Evolutionary conservation across 1,140 invertebrate species (phyloP), one percentile per base, ranked within the genome.

Genomic region (Drosophila malerkotliana): DNA sequence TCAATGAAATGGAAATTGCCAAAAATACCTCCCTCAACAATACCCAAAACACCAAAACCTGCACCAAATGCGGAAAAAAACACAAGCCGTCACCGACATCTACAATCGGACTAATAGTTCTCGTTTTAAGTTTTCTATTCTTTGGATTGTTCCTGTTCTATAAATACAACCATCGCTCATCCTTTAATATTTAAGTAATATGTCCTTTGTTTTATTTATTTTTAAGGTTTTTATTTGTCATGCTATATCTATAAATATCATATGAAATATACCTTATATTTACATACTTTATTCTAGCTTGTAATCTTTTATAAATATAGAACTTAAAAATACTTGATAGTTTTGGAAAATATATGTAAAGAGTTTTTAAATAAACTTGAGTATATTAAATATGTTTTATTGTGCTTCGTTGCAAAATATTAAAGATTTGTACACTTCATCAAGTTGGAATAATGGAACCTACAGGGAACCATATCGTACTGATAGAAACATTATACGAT

Each of bases 151-250:
- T 66, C 6, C 7, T 52, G 12, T 18, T 26, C 0, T 15, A 67
- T 28, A 53, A 53, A 41, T 66, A 44, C 3, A 66, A 9, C 18
- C 2, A 54, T 28, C 37, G 34, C 1, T 28, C 21, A 2, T 34
- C 61, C 1, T 66, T 54, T 28, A 66, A 67, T 34, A 1, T 15
- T 1, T 64, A 26, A 44, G 5, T 18, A 14, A 51, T n/a, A 51
- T 4, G 8, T 3, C 18, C 7, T 52, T 10, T 4, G 2, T 18
- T 52, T 10, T 4, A 4, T n/a, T 18, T 6, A 0, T 57, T 32
- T 12, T 28, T 14, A 30, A 30, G 8, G 10, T 15, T 14, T 49
- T 8, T 14, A 49, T 12, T 49, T n/a, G 7, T 2, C 24, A 9
- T 15, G 28, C 18, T 18, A 0, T 37, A 44, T 44, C 15, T 44